Conservation (phyloP, 2,888 invertebrate species). For the Coleophora flavipennella region DNA sequence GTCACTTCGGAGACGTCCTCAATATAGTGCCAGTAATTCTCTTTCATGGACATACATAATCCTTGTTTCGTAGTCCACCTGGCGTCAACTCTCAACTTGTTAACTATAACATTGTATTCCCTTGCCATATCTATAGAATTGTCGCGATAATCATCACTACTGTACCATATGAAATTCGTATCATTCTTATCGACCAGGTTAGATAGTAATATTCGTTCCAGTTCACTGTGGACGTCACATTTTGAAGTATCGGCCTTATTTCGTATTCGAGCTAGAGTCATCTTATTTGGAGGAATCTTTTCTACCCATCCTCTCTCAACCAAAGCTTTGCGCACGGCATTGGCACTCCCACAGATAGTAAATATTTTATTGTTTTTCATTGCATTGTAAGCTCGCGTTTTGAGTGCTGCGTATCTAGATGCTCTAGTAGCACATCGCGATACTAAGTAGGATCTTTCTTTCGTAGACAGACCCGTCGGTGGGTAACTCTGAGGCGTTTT, state of each 20-base stretch:
- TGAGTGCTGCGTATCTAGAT: conserved; percentile 40
- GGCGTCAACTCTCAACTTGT: conserved; percentile 48
- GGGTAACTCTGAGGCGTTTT: conserved; percentile 17
- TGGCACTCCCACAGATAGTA: conserved; percentile 65
- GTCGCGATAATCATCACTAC: conserved; percentile 28
- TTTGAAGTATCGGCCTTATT: conserved; percentile 31
- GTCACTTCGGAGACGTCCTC: conserved; percentile 75
- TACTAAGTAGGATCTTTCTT: conserved; percentile 51
- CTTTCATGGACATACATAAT: conserved; percentile 68
- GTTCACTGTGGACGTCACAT: conserved; percentile 35
- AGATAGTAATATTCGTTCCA: conserved; percentile 54
- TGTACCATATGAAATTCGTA: conserved; percentile 55
- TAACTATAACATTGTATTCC: conserved; percentile 37
- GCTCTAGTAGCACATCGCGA: conserved; percentile 40
- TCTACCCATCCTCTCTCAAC: conserved; percentile 81
- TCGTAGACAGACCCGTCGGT: conserved; percentile 37
- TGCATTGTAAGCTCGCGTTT: conserved; percentile 59
- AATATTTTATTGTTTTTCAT: conserved; percentile 67
- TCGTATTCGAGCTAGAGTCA: conserved; percentile 49
- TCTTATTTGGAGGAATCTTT: conserved; percentile 64
- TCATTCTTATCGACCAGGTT: conserved; percentile 44
- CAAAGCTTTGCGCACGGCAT: conserved; percentile 72
- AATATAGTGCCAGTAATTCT: conserved; percentile 76
- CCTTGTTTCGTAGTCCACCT: conserved; percentile 62
- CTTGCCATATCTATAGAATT: conserved; percentile 32